phyloP scores from a whole-genome alignment of 2,113 vertebrate genomes.

The Solea senegalensis region DNA sequence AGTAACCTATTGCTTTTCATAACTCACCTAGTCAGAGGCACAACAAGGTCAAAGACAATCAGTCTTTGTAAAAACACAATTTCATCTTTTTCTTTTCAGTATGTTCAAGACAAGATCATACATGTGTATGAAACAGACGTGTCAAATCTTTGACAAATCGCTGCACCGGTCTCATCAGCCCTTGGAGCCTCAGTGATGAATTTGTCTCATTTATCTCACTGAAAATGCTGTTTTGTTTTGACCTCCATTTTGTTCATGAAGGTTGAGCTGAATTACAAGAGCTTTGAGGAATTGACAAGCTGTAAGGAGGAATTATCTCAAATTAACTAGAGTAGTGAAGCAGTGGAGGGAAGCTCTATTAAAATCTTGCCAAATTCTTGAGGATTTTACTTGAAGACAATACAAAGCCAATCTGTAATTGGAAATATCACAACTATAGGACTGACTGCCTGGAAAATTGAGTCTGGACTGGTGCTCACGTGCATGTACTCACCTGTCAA shows the following conservation, averaged over 20 bases:
- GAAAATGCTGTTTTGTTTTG: slow-evolving; percentile 22
- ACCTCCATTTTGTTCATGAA: slow-evolving; percentile 36
- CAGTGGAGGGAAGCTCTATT: neutral
- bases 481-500: no score
- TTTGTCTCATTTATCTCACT: slow-evolving; percentile 39
- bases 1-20: slow-evolving; percentile 19
- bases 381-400: no score
- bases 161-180: slow-evolving; percentile 1
- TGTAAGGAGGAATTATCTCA: neutral
- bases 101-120: slow-evolving; percentile 7
- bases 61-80: slow-evolving; percentile 22
- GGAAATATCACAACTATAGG: neutral
- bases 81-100: slow-evolving; percentile 25
- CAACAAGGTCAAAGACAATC: slow-evolving; percentile 38
- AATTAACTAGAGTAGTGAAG: neutral
- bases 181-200: slow-evolving; percentile 9
- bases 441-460: neutral
- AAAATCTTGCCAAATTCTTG: neutral
- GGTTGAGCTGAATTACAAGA: slow-evolving; percentile 43
- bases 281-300: slow-evolving; percentile 31
- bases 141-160: slow-evolving; percentile 47
- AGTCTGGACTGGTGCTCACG: no score
- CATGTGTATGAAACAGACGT: slow-evolving; percentile 25
- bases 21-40: slow-evolving; percentile 10
- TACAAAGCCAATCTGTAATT: no score